Evolutionary conservation across 2,113 vertebrate species (phyloP).

Genomic region (Entomyzon cyanotis): DNA sequence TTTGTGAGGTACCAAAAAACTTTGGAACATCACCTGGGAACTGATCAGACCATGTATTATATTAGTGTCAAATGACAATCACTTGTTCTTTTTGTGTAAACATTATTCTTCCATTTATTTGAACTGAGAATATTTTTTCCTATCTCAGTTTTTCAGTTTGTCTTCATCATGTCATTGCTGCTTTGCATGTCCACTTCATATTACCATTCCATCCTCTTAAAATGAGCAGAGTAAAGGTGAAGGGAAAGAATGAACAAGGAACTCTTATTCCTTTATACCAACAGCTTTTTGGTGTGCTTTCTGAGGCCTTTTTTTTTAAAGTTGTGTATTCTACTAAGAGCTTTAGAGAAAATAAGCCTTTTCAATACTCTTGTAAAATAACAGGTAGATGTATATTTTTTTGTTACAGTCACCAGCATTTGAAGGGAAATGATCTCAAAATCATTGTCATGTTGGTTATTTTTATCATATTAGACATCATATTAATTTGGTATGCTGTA

Average conservation of each 20-base stretch:
- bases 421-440: background rate
- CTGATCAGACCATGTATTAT: background rate
- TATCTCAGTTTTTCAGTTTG: background rate
- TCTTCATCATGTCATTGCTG: background rate
- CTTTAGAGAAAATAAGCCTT: background rate
- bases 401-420: background rate
- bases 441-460: background rate
- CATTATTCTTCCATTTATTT: background rate
- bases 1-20: background rate
- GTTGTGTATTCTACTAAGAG: background rate
- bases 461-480: background rate
- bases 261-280: background rate
- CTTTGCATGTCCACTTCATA: background rate
- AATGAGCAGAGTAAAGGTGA: background rate
- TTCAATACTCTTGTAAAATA: background rate
- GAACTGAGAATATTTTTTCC: background rate
- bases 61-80: background rate
- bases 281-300: background rate
- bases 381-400: background rate
- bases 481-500: background rate
- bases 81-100: background rate
- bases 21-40: background rate
- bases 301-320: background rate
- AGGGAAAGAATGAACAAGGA: background rate
- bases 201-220: background rate